These are phyloP conservation scores for Diaphora mendica DNA, from an alignment of 2,888 invertebrate genomes.

Conservation along the genomic window DNA sequence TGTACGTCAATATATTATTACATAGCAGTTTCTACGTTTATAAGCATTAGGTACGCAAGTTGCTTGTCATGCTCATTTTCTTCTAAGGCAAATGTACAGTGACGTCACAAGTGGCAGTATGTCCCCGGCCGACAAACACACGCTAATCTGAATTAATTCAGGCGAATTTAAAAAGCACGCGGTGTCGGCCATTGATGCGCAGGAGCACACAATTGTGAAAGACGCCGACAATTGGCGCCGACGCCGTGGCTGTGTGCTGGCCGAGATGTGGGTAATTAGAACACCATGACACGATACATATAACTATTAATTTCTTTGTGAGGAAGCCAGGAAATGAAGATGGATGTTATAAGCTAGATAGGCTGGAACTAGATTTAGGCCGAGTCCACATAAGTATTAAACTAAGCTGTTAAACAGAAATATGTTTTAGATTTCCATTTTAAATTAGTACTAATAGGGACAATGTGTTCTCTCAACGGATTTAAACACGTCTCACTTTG, in stretches of 20 bases:
- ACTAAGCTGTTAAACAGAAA: background rate
- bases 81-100: slow-evolving; percentile 9
- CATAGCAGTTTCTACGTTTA: slow-evolving; percentile 12
- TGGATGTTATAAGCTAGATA: slow-evolving; percentile 17
- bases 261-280: slow-evolving; percentile 22
- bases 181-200: slow-evolving; percentile 42
- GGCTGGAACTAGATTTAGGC: slow-evolving; percentile 13
- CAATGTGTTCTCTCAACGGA: too few relatives aligned
- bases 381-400: background rate
- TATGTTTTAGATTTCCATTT: too few relatives aligned
- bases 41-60: slow-evolving; percentile 25
- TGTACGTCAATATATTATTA: too few relatives aligned
- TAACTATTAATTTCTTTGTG: slow-evolving; percentile 16
- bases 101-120: slow-evolving; percentile 21
- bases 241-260: slow-evolving; percentile 47
- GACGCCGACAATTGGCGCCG: slow-evolving; percentile 62
- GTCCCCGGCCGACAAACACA: background rate
- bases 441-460: too few relatives aligned
- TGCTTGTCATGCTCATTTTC: slow-evolving; percentile 2
- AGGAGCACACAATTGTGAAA: slow-evolving; percentile 57
- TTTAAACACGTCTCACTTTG: background rate
- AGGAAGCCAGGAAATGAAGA: slow-evolving; percentile 29
- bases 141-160: slow-evolving; percentile 52
- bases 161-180: slow-evolving; percentile 38
- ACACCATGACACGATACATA: slow-evolving; percentile 18